These are phyloP conservation scores for Rattus rattus DNA, from an alignment of 2,113 vertebrate genomes.

Conservation along the genomic window DNA sequence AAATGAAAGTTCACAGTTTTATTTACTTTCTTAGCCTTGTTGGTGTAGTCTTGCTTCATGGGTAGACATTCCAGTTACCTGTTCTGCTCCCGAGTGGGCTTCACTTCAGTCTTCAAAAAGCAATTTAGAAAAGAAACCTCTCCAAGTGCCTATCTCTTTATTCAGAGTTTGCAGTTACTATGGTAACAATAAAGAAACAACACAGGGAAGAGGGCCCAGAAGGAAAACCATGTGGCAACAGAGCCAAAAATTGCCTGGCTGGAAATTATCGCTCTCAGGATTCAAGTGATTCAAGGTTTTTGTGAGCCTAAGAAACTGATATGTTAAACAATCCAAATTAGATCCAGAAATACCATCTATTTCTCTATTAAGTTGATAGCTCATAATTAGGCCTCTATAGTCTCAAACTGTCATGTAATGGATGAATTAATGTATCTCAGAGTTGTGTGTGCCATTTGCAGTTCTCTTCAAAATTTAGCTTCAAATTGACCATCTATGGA, in stretches of 20 bases:
- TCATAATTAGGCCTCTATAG: slow-evolving; percentile 55
- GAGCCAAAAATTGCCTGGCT: slow-evolving; percentile 49
- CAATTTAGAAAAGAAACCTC: slow-evolving; percentile 29
- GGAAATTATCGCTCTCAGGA: slow-evolving; percentile 62
- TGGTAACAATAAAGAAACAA: slow-evolving; percentile 74
- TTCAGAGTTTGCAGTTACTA: slow-evolving; percentile 62
- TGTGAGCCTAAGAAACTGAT: slow-evolving; percentile 68
- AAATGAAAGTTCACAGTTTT: slow-evolving; percentile 55
- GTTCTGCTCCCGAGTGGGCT: slow-evolving; percentile 47
- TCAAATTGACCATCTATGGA: slow-evolving; percentile 19
- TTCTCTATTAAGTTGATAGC: slow-evolving; percentile 60
- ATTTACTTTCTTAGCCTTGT: slow-evolving; percentile 42
- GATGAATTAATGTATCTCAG: slow-evolving; percentile 51
- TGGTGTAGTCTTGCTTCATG: background rate
- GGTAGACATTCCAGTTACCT: slow-evolving; percentile 46
- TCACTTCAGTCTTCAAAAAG: slow-evolving; percentile 24
- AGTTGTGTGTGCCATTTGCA: slow-evolving; percentile 55
- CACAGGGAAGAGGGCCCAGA: slow-evolving; percentile 50
- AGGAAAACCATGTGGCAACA: slow-evolving; percentile 56
- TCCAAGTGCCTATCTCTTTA: slow-evolving; percentile 38
- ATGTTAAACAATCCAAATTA: slow-evolving; percentile 58
- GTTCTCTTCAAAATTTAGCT: slow-evolving; percentile 48
- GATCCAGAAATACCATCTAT: slow-evolving; percentile 74
- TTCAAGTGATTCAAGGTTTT: slow-evolving; percentile 58
- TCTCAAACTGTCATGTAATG: slow-evolving; percentile 48